Base-by-base conservation (phyloP, 2,113 vertebrate species). In the Dermatemys mawii region DNA sequence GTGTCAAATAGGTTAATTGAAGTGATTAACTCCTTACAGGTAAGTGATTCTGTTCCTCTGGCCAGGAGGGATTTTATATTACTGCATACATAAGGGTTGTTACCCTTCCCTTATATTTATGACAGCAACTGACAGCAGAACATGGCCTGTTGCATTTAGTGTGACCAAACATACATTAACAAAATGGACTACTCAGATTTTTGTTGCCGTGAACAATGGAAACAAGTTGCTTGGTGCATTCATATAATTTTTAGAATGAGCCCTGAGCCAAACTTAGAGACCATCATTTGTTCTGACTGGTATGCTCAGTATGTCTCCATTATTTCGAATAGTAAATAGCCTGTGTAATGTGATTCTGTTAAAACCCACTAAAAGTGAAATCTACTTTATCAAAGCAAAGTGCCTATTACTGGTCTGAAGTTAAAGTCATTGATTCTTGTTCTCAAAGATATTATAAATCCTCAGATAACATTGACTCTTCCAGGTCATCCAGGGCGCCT, bases 361-460 rank as follows among this genome's bases (percentile, higher is more conserved):
- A 48, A 54, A 92, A 83, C 17, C 44, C 54, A 84, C 50, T 92
- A 86, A 83, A 96, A 49, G n/a, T 32, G 1, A 92, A 78, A 78
- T 96, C 92, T 90, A 85, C 89, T 96, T 97, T 88, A 95, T 96
- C 94, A 96, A 91, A 93, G 29, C 22, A 84, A 93, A 89, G 49
- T 49, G n/a, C 27, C 94, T 86, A 93, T 88, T 97, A 89, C 83
- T 86, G 35, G 48, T 96, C 87, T 95, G 50, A 94, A 95, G 84
- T 91, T 89, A 88, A 94, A 95, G 70, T 92, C 95, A 94, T 51
- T 87, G 83, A 93, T 92, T 97, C 4, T 67, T 5, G 3, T 95
- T 88, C 80, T 95, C 81, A 83, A 93, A 94, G 50, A 48, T 82
- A 41, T 78, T 85, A 90, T 87, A 94, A 97, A 96, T 96, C 89